phyloP scores from a whole-genome alignment of 2,113 vertebrate genomes.

The Spizaetus ornatus region DNA sequence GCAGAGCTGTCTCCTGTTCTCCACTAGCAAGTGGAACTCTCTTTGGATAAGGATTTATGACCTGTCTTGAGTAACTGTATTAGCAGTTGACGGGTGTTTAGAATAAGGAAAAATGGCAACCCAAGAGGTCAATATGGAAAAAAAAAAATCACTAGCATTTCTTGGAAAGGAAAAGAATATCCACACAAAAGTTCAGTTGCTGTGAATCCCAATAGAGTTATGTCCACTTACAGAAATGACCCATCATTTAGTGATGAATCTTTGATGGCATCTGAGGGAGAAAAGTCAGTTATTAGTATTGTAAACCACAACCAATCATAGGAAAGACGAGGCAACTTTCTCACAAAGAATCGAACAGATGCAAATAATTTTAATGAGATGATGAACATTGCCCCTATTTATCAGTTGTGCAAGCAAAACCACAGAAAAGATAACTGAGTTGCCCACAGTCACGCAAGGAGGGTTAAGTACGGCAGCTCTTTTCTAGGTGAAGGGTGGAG shows the following conservation, averaged over 20 bases:
- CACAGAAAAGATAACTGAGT: background rate
- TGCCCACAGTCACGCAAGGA: background rate
- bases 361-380: background rate
- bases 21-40: background rate
- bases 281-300: background rate
- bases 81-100: background rate
- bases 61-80: background rate
- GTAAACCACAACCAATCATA: background rate
- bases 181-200: background rate
- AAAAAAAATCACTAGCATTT: background rate
- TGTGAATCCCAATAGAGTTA: background rate
- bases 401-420: background rate
- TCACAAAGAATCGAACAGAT: background rate
- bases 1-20: background rate
- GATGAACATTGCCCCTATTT: background rate
- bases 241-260: background rate
- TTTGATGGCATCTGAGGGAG: background rate
- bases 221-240: background rate
- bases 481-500: conserved; percentile 1
- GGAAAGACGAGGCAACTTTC: background rate
- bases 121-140: background rate
- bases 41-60: background rate
- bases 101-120: background rate
- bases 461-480: background rate
- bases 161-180: background rate